These are phyloP conservation scores for Cladopsammia gracilis DNA, from an alignment of 64 coral and sea anemone genomes.

Conservation along the genomic window DNA sequence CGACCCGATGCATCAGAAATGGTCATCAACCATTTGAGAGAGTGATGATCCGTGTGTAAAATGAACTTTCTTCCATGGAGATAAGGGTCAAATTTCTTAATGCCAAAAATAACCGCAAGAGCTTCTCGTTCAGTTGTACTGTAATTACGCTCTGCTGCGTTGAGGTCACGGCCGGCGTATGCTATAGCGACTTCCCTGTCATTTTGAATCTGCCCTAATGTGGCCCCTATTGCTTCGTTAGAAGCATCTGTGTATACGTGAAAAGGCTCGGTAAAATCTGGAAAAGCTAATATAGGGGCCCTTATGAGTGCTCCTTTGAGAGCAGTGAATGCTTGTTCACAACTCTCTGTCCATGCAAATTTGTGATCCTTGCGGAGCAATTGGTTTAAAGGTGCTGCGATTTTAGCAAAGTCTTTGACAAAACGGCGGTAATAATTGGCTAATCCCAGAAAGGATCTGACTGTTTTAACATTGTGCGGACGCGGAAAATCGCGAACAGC, in stretches of 20 bases:
- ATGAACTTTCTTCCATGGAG: constrained; percentile 17
- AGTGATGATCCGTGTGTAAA: constrained; percentile 24
- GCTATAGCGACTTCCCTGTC: constrained; percentile 20
- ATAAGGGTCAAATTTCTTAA: constrained; percentile 44
- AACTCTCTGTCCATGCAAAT: constrained; percentile 9
- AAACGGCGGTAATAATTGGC: constrained; percentile 44
- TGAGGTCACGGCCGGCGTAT: constrained; percentile 47
- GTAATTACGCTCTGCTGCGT: constrained; percentile 26
- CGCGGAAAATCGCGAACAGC: neutral
- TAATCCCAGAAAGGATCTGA: constrained; percentile 24
- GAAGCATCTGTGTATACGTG: constrained; percentile 15
- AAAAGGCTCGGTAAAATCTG: constrained; percentile 30
- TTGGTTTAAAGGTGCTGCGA: neutral
- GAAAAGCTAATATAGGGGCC: constrained; percentile 49
- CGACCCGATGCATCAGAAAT: constrained; percentile 2
- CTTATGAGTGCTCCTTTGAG: neutral
- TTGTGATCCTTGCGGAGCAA: constrained; percentile 16
- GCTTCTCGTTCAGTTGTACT: constrained; percentile 48
- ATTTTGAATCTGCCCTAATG: constrained; percentile 12
- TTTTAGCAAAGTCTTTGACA: neutral
- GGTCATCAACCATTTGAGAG: constrained; percentile 39
- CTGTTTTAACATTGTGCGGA: neutral
- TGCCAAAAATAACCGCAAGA: constrained; percentile 31
- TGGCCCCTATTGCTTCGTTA: constrained; percentile 1
- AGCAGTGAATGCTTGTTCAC: neutral